phyloP scores from a whole-genome alignment of 2,888 invertebrate genomes.

The Auanema sp. region DNA sequence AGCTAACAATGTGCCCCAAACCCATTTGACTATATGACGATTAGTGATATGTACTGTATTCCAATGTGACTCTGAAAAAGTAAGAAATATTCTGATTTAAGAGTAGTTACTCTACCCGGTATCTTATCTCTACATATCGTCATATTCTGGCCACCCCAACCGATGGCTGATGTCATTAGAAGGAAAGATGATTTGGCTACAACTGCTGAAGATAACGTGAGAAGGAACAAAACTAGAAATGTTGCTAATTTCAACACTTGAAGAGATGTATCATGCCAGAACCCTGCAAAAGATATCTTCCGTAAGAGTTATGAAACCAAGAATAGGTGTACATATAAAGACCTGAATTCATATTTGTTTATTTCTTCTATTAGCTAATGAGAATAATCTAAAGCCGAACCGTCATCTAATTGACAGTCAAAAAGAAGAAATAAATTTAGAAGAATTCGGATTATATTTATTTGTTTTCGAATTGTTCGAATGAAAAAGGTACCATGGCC shows the following conservation, averaged over 20 bases:
- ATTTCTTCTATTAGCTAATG: not conserved
- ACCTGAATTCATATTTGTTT: not conserved
- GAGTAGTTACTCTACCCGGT: constrained; percentile 33
- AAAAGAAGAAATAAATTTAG: too few species aligned
- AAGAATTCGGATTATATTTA: not conserved
- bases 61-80: constrained; percentile 44
- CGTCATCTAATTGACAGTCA: too few species aligned
- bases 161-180: constrained; percentile 63
- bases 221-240: constrained; percentile 58
- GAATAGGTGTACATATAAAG: not conserved
- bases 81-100: not conserved
- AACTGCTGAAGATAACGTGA: constrained; percentile 54
- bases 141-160: constrained; percentile 59
- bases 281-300: constrained; percentile 58
- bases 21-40: constrained; percentile 64
- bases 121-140: constrained; percentile 60
- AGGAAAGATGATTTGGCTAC: constrained; percentile 61
- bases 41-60: constrained; percentile 58
- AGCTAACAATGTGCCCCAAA: constrained; percentile 65
- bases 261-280: constrained; percentile 60
- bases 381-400: too few species aligned
- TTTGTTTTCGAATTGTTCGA: not conserved
- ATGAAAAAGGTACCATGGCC: constrained; percentile 49
- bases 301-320: not conserved
- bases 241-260: constrained; percentile 64